Percentiles rank a stretch among this genome's conserved stretches.
Conservation (phyloP, 2,113 vertebrate genomes). For the Antechinus stuartii region DNA sequence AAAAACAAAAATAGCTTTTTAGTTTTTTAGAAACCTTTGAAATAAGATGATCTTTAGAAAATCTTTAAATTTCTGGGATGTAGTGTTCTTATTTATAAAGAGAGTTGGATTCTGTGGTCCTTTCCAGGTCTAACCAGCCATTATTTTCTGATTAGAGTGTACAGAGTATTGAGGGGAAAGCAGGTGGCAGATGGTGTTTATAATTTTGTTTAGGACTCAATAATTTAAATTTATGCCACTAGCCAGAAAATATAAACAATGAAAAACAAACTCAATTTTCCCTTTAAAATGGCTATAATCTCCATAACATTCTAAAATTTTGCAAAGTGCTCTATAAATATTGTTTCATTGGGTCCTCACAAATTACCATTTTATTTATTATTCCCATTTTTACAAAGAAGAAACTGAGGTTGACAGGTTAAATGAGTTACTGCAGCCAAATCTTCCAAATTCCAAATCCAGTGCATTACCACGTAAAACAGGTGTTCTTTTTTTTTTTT, state of each 20-base stretch:
- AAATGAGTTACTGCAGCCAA: no score
- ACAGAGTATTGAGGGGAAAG: not conserved
- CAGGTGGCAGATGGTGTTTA: not conserved
- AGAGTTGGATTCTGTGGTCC: not conserved
- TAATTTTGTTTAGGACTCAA: not conserved
- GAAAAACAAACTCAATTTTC: not conserved
- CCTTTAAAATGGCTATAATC: not conserved
- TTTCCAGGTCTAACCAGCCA: not conserved
- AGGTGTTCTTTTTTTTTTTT: not conserved
- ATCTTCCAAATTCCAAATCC: not conserved
- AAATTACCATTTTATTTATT: not conserved
- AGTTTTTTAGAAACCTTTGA: no score
- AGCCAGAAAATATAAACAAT: not conserved
- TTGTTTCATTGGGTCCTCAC: not conserved
- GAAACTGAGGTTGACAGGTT: not conserved
- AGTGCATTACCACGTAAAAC: not conserved
- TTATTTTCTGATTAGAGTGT: not conserved
- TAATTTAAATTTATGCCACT: not conserved
- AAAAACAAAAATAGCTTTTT: no score
- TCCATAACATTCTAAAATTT: not conserved
- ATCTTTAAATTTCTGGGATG: not conserved
- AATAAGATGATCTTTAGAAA: no score
- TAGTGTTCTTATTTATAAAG: not conserved
- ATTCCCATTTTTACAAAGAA: not conserved
- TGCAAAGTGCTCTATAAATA: not conserved